Evolutionary conservation across 2,113 vertebrate genomes (phyloP).

Genomic region (Nansenia antarctica): DNA sequence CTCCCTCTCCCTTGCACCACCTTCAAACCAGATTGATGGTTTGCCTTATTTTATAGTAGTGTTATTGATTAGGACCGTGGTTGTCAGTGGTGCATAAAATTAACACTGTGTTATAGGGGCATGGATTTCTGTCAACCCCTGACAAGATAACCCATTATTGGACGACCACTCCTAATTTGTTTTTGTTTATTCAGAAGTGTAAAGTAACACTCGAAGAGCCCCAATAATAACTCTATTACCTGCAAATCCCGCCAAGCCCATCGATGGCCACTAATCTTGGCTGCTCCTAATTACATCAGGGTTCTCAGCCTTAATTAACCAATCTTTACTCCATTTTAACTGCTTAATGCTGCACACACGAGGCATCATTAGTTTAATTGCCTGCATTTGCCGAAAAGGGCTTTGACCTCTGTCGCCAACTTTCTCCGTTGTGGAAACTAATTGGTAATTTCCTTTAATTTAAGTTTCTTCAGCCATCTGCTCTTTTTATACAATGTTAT

Average conservation of each 20-base stretch:
- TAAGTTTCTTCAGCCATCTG: slow-evolving; percentile 19
- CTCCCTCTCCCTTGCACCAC: slow-evolving; percentile 24
- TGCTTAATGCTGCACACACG: slow-evolving; percentile 70
- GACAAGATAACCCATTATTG: slow-evolving; percentile 80
- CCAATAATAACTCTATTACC: slow-evolving; percentile 80
- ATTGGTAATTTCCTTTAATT: slow-evolving; percentile 30
- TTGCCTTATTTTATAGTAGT: slow-evolving; percentile 71
- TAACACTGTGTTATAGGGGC: slow-evolving; percentile 79
- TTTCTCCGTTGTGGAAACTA: slow-evolving; percentile 22
- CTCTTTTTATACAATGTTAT: slow-evolving; percentile 23
- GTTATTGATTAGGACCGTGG: slow-evolving; percentile 70
- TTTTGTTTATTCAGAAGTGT: slow-evolving; percentile 83
- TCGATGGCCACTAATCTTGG: slow-evolving; percentile 75
- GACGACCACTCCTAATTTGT: slow-evolving; percentile 76
- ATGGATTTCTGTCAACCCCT: slow-evolving; percentile 77
- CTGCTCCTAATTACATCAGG: slow-evolving; percentile 78
- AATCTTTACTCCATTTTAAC: slow-evolving; percentile 76
- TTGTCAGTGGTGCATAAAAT: slow-evolving; percentile 84
- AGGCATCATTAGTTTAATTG: slow-evolving; percentile 66
- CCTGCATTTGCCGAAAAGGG: slow-evolving; percentile 48
- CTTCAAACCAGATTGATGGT: slow-evolving; percentile 70
- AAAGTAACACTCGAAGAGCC: slow-evolving; percentile 73
- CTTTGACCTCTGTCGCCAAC: slow-evolving; percentile 51
- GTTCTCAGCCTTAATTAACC: slow-evolving; percentile 79
- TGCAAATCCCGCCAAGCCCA: slow-evolving; percentile 62